Conservation (phyloP, 2,113 vertebrate species). For the Seriola rivoliana region DNA sequence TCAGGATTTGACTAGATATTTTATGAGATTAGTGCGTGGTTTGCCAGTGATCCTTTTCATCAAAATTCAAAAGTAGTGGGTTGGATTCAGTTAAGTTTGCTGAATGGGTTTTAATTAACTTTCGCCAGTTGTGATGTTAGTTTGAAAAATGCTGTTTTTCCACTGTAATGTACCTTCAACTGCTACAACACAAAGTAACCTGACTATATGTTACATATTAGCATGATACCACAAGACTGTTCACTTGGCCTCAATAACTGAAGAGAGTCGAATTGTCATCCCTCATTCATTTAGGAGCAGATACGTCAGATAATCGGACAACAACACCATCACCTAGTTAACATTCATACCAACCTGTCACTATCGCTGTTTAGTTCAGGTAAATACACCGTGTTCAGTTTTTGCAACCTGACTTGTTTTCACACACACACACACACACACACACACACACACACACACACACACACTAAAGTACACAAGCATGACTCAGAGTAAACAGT, state of each 20-base stretch:
- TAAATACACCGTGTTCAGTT: not conserved
- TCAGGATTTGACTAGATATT: too few species aligned
- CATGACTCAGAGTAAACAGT: slow-evolving; percentile 43
- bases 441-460: not conserved
- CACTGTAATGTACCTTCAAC: not conserved
- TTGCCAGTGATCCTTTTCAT: too few species aligned
- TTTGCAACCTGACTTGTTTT: not conserved
- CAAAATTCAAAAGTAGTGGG: not conserved
- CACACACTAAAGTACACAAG: not conserved
- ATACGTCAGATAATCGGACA: slow-evolving; percentile 51
- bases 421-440: not conserved
- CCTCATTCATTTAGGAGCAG: slow-evolving; percentile 60
- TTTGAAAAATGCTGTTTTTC: not conserved
- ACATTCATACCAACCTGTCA: slow-evolving; percentile 79
- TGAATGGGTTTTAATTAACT: not conserved
- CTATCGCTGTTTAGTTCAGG: not conserved
- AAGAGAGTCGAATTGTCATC: slow-evolving; percentile 17
- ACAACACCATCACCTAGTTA: slow-evolving; percentile 68
- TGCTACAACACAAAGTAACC: not conserved
- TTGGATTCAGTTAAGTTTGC: not conserved
- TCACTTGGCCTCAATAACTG: not conserved
- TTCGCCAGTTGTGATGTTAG: not conserved
- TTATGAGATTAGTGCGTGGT: too few species aligned
- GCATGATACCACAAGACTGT: not conserved
- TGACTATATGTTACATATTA: not conserved